Evolutionary conservation across 2,797 vertebrate genomes (phyloP).

Genomic region (Syngnathus rostellatus): DNA sequence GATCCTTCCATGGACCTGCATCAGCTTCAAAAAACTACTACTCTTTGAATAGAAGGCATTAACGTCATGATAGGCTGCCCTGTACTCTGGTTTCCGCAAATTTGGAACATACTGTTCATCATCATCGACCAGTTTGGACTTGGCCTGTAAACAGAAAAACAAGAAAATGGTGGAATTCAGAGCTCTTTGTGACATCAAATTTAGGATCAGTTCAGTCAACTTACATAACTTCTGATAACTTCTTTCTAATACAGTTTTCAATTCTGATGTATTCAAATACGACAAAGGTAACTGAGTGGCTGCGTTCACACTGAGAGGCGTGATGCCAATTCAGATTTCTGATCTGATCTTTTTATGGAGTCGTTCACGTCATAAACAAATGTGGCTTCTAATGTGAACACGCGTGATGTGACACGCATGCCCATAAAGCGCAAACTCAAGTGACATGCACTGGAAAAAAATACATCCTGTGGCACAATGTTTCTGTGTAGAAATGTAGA

Average conservation of each 20-base stretch:
- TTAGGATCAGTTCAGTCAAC: background rate
- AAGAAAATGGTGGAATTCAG: conserved; percentile 2
- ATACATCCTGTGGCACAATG: too few relatives aligned
- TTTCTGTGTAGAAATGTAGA: too few relatives aligned
- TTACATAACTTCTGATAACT: background rate
- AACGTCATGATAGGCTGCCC: conserved; percentile 16
- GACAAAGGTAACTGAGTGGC: too few relatives aligned
- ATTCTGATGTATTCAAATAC: background rate
- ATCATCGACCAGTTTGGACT: background rate
- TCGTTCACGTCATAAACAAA: too few relatives aligned
- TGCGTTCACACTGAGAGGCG: too few relatives aligned
- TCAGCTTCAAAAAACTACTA: conserved; percentile 74
- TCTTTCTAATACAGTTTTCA: background rate
- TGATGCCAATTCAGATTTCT: too few relatives aligned
- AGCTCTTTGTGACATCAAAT: background rate
- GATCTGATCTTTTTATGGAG: too few relatives aligned
- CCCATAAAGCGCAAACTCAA: too few relatives aligned
- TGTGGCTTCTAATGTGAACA: too few relatives aligned
- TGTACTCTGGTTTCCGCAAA: conserved; percentile 23
- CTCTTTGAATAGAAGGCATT: conserved; percentile 72
- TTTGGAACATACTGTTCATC: background rate
- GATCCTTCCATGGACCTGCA: conserved; percentile 43
- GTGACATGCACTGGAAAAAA: too few relatives aligned
- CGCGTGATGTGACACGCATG: too few relatives aligned
- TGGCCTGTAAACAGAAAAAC: conserved; percentile 48